Conservation (phyloP, 2,797 vertebrate genomes). For the Acanthornis magna region DNA sequence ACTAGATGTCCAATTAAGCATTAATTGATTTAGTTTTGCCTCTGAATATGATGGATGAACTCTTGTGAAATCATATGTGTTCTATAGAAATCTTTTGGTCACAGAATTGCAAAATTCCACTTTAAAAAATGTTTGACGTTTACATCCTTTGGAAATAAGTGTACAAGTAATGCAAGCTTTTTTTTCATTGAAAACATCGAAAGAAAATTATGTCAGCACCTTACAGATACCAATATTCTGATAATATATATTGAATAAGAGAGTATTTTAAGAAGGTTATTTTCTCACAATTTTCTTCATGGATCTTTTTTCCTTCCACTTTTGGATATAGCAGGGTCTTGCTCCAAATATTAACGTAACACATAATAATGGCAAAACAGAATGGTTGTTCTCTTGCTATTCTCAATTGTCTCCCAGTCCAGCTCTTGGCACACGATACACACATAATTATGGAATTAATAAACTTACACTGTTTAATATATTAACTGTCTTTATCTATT, state of each 20-base stretch:
- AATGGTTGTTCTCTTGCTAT: background rate
- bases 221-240: background rate
- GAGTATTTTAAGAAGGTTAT: background rate
- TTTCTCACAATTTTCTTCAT: background rate
- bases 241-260: background rate
- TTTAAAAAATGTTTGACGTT: background rate
- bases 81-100: background rate
- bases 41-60: background rate
- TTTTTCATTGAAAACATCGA: background rate
- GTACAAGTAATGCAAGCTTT: background rate
- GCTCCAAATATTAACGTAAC: background rate
- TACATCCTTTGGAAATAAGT: background rate
- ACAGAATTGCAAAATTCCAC: background rate
- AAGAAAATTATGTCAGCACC: background rate
- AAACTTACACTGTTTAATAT: background rate
- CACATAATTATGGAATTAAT: background rate
- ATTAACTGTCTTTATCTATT: background rate
- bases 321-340: background rate
- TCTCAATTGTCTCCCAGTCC: background rate
- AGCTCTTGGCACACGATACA: background rate
- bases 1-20: background rate
- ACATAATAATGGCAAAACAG: background rate
- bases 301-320: background rate
- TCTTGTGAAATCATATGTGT: background rate
- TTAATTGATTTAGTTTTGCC: background rate